A percentile compares a stretch with the other conserved stretches of the same genome.
phyloP scores from a whole-genome alignment of 2,888 invertebrate genomes.

The Drosophila sordidula region DNA sequence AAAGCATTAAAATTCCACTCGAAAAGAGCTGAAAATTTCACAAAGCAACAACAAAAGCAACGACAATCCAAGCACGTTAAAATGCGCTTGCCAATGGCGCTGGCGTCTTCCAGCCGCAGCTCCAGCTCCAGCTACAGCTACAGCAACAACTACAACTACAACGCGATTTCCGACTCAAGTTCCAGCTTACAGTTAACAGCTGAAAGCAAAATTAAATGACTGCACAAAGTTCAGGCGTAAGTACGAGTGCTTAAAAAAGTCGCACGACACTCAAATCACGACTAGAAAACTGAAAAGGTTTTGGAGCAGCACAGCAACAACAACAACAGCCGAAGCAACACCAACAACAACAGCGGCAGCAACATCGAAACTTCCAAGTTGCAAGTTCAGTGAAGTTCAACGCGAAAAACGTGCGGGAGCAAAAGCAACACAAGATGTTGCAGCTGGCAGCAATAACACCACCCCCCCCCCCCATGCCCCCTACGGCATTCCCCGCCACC shows the following conservation, averaged over 20 bases:
- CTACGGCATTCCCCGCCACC: neutral
- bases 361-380: constrained; percentile 51
- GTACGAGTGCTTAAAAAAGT: constrained; percentile 65
- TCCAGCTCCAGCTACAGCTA: constrained; percentile 18
- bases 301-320: constrained; percentile 41
- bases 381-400: constrained; percentile 81
- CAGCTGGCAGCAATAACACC: constrained; percentile 38
- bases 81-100: constrained; percentile 37
- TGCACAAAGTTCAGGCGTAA: constrained; percentile 76
- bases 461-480: constrained; percentile 3
- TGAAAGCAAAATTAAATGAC: constrained; percentile 76
- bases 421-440: constrained; percentile 51
- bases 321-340: neutral
- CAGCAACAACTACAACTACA: constrained; percentile 15
- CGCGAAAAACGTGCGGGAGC: constrained; percentile 81
- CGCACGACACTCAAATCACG: constrained; percentile 80
- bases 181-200: constrained; percentile 62
- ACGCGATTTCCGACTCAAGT: constrained; percentile 44
- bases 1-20: constrained; percentile 80
- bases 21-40: constrained; percentile 64
- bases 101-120: constrained; percentile 46
- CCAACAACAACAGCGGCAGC: constrained; percentile 13
- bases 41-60: constrained; percentile 36
- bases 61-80: constrained; percentile 36
- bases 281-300: constrained; percentile 71